Evolutionary conservation across 1,140 invertebrate species (phyloP).

Genomic region (Atta colombica): DNA sequence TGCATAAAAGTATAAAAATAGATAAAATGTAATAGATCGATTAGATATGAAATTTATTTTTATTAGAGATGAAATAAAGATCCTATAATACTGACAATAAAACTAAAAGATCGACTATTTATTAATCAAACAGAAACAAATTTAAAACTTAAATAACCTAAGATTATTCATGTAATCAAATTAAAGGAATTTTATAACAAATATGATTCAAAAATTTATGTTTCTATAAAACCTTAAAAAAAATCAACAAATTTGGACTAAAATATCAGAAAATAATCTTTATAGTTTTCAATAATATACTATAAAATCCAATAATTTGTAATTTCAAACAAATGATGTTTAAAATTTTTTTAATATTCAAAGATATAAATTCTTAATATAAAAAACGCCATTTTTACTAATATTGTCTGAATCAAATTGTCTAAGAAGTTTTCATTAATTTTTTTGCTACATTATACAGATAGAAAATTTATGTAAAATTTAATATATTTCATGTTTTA

Average conservation of each 20-base stretch:
- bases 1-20: neutral
- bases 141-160: neutral
- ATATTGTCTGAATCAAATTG: neutral
- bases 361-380: neutral
- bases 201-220: neutral
- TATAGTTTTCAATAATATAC: neutral
- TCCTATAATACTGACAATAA: neutral
- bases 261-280: neutral
- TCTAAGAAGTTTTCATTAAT: slow-evolving; percentile 8
- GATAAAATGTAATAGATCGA: neutral
- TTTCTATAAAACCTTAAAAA: neutral
- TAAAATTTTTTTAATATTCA: neutral
- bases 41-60: neutral
- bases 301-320: neutral
- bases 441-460: neutral
- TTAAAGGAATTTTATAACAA: neutral
- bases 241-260: neutral
- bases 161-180: neutral
- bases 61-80: neutral
- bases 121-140: neutral
- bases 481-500: too few species aligned
- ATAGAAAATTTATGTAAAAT: too few species aligned
- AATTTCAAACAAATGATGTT: neutral
- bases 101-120: neutral
- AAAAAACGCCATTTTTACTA: neutral